A percentile compares a stretch with the other conserved stretches of the same genome.
These are phyloP conservation scores for Tachysurus vachellii DNA, from an alignment of 2,113 vertebrate species.

Conservation along the genomic window DNA sequence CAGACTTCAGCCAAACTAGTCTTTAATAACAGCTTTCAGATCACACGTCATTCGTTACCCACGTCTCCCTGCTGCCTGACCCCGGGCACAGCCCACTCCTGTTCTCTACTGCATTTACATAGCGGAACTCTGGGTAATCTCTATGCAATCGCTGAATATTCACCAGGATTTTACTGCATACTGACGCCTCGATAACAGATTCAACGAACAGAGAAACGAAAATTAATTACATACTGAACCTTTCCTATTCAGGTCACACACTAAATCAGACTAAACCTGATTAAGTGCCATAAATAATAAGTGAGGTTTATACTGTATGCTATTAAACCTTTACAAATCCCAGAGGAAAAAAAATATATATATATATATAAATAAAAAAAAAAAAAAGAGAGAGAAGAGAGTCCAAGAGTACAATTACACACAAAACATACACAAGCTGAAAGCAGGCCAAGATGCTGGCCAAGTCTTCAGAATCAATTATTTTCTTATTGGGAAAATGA, in stretches of 20 bases:
- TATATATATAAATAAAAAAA: background rate
- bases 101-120: background rate
- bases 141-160: background rate
- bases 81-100: background rate
- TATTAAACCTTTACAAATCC: background rate
- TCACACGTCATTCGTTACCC: conserved; percentile 52
- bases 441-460: background rate
- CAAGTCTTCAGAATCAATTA: background rate
- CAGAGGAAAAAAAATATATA: too few relatives aligned
- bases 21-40: conserved; percentile 54
- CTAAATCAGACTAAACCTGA: background rate
- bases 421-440: background rate
- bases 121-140: background rate
- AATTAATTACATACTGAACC: background rate
- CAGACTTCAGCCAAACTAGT: conserved; percentile 8
- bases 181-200: background rate
- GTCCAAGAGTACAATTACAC: background rate
- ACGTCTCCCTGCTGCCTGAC: conserved; percentile 14
- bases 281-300: background rate
- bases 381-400: background rate
- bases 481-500: background rate
- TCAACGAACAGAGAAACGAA: background rate
- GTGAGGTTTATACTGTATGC: background rate
- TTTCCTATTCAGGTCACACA: background rate
- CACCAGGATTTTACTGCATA: background rate